A percentile compares a stretch with the other conserved stretches of the same genome.
Evolutionary conservation across 64 coral and sea anemone species (phyloP).

Genomic region (Porites lutea): DNA sequence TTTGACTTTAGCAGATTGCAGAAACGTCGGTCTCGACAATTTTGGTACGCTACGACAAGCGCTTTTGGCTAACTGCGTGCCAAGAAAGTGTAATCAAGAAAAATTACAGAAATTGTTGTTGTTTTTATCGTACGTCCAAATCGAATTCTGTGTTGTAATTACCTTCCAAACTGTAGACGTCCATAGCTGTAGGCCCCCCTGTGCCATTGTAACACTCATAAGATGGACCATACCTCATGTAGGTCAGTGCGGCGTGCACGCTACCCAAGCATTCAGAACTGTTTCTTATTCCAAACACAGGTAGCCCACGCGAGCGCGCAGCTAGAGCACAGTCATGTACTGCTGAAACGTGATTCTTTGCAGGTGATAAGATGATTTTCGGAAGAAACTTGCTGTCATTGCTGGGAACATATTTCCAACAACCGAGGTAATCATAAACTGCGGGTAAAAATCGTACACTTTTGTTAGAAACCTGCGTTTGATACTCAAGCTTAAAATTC

Average conservation of each 20-base stretch:
- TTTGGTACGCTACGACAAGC: no score
- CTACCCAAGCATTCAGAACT: constrained; percentile 66
- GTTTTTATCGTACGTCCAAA: no score
- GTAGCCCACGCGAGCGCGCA: constrained; percentile 27
- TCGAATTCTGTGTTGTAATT: neutral
- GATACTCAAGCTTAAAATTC: no score
- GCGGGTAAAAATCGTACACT: neutral
- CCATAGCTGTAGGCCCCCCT: constrained; percentile 59
- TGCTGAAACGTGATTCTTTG: neutral
- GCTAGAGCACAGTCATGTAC: constrained; percentile 32
- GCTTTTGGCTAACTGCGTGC: no score
- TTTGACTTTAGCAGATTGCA: no score
- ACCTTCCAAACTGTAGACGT: constrained; percentile 89
- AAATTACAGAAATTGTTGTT: neutral
- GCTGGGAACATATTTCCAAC: neutral
- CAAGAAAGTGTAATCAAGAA: no score
- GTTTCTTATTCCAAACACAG: constrained; percentile 80
- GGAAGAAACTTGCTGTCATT: constrained; percentile 18
- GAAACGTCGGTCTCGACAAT: no score
- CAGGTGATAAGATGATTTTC: neutral
- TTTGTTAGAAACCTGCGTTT: no score
- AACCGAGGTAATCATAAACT: constrained; percentile 47
- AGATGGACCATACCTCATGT: constrained; percentile 70
- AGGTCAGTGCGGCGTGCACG: constrained; percentile 69
- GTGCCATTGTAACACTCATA: constrained; percentile 69